Conservation (phyloP, 2,113 vertebrate genomes). For the Acanthochromis polyacanthus region DNA sequence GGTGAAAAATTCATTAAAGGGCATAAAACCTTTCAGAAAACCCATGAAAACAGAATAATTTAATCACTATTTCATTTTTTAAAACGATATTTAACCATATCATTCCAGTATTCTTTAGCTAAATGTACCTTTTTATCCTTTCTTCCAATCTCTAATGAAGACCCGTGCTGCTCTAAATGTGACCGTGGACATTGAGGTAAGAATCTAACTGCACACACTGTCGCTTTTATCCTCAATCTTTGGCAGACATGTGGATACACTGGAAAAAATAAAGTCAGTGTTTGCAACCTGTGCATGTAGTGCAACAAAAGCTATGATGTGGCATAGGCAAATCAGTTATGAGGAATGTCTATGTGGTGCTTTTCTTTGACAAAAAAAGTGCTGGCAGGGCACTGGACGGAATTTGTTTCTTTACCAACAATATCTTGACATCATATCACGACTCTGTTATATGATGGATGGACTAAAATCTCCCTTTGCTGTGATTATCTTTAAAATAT, state of each 20-base stretch:
- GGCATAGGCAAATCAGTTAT: background rate
- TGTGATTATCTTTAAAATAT: too few relatives aligned
- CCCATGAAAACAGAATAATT: too few relatives aligned
- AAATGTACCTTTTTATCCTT: background rate
- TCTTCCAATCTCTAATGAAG: background rate
- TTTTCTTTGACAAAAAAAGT: background rate
- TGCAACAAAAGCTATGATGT: background rate
- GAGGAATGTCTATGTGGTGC: too few relatives aligned
- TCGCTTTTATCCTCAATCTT: background rate
- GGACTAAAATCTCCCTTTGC: too few relatives aligned
- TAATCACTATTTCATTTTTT: too few relatives aligned
- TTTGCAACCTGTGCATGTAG: background rate
- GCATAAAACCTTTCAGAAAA: too few relatives aligned
- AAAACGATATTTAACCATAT: too few relatives aligned
- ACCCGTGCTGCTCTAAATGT: constrained; percentile 57
- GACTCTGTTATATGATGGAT: too few relatives aligned
- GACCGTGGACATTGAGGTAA: constrained; percentile 74
- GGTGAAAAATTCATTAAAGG: too few relatives aligned
- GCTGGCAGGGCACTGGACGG: too few relatives aligned
- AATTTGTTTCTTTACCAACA: too few relatives aligned
- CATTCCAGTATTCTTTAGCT: background rate
- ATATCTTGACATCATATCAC: too few relatives aligned
- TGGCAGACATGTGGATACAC: background rate
- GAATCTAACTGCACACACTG: background rate
- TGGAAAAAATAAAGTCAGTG: background rate